These are phyloP conservation scores for Pteropus alecto DNA, from an alignment of 2,113 vertebrate species.

Conservation along the genomic window DNA sequence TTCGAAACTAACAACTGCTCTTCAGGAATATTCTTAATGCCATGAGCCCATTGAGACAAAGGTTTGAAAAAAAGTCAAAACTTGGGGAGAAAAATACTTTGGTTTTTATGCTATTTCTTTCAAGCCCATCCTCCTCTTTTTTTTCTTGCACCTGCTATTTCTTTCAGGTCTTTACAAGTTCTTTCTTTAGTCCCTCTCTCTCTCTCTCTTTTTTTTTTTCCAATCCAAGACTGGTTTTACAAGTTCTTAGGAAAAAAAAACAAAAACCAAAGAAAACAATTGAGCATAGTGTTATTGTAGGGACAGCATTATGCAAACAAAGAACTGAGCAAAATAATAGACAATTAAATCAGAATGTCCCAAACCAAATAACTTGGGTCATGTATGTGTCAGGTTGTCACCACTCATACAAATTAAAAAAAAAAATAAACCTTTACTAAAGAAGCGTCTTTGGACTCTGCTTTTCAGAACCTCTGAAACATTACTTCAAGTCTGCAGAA, in stretches of 20 bases:
- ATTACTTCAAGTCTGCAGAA: not conserved
- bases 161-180: not conserved
- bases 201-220: not conserved
- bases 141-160: not conserved
- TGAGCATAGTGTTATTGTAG: not conserved
- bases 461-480: not conserved
- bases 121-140: not conserved
- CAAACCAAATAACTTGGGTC: not conserved
- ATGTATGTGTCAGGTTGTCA: not conserved
- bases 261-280: too few relatives aligned
- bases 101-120: not conserved
- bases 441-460: not conserved
- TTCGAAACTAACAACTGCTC: not conserved
- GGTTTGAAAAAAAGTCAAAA: not conserved
- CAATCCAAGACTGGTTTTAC: not conserved
- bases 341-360: not conserved
- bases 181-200: not conserved
- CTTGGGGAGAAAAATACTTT: not conserved
- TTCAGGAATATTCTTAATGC: not conserved
- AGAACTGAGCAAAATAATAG: not conserved
- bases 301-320: not conserved
- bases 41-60: not conserved
- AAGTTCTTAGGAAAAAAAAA: not conserved
- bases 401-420: not conserved
- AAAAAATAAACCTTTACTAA: not conserved